Evolutionary conservation across 2,797 vertebrate species (phyloP).

Genomic region (Rhodeus uyekii): DNA sequence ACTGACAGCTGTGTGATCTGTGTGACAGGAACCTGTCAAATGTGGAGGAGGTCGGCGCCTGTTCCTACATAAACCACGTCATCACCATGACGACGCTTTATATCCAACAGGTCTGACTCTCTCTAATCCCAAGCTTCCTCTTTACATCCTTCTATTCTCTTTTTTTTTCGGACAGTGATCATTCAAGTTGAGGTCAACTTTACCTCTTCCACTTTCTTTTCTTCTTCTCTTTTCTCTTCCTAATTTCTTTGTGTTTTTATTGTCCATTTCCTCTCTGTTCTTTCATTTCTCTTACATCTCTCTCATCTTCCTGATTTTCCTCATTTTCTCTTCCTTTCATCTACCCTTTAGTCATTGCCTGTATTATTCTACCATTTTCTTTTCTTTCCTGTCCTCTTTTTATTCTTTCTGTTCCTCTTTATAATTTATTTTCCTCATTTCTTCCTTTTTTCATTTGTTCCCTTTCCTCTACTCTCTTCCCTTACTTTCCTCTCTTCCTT

Average conservation of each 20-base stretch:
- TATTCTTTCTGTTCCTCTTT: not conserved
- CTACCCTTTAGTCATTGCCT: too few relatives aligned
- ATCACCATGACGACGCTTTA: constrained; percentile 98
- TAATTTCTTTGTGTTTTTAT: not conserved
- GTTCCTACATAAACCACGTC: constrained; percentile 96
- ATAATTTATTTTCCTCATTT: not conserved
- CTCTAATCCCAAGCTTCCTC: not conserved
- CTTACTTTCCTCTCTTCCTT: not conserved
- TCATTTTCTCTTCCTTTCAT: not conserved
- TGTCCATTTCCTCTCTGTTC: not conserved
- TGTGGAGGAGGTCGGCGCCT: constrained; percentile 96
- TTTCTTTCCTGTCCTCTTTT: not conserved
- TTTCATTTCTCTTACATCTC: not conserved
- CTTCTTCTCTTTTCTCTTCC: not conserved
- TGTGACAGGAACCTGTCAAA: constrained; percentile 90
- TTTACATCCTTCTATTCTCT: not conserved
- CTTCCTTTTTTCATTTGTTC: not conserved
- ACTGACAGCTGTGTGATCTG: constrained; percentile 45
- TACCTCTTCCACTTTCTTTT: not conserved
- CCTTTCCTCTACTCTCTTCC: not conserved
- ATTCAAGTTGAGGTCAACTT: not conserved
- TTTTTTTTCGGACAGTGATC: too few relatives aligned
- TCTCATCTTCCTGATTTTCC: not conserved
- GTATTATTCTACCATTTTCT: not conserved
- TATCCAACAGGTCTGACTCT: constrained; percentile 88